These are phyloP conservation scores for Chymomyza fuscimana DNA, from an alignment of 2,888 invertebrate genomes.

Conservation along the genomic window DNA sequence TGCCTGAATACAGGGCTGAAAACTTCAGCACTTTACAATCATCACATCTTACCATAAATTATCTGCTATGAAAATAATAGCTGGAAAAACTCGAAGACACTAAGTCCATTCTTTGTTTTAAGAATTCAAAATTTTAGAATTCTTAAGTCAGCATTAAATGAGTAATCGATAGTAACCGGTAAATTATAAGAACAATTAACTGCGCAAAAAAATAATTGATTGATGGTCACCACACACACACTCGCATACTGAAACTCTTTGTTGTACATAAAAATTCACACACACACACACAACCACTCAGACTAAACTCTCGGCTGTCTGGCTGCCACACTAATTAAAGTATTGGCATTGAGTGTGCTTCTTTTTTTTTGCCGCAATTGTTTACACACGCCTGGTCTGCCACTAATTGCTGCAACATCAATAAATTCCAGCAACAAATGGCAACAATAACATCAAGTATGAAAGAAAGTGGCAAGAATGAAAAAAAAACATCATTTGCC, in stretches of 20 bases:
- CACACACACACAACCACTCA: not conserved
- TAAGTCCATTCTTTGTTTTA: too few species aligned
- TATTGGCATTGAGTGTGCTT: slow-evolving; percentile 3
- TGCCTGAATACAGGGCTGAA: too few species aligned
- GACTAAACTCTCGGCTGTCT: not conserved
- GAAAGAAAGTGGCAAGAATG: not conserved
- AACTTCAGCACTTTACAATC: too few species aligned
- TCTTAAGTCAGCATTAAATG: not conserved
- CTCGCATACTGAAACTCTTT: not conserved
- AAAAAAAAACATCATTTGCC: slow-evolving; percentile 31
- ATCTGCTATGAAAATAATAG: too few species aligned
- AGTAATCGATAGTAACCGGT: not conserved
- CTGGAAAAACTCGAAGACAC: too few species aligned
- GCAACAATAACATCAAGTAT: slow-evolving; percentile 8
- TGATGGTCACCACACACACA: too few species aligned
- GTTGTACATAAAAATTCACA: not conserved
- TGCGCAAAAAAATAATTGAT: too few species aligned
- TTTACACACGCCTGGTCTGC: not conserved
- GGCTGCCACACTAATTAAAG: slow-evolving; percentile 3
- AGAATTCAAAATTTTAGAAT: not conserved
- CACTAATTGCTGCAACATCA: slow-evolving; percentile 58
- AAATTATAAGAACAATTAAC: not conserved
- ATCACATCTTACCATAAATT: too few species aligned
- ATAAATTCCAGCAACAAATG: slow-evolving; percentile 41
- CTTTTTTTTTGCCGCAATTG: not conserved